These are phyloP conservation scores for Thamnophis elegans DNA, from an alignment of 2,797 vertebrate species.

Conservation along the genomic window DNA sequence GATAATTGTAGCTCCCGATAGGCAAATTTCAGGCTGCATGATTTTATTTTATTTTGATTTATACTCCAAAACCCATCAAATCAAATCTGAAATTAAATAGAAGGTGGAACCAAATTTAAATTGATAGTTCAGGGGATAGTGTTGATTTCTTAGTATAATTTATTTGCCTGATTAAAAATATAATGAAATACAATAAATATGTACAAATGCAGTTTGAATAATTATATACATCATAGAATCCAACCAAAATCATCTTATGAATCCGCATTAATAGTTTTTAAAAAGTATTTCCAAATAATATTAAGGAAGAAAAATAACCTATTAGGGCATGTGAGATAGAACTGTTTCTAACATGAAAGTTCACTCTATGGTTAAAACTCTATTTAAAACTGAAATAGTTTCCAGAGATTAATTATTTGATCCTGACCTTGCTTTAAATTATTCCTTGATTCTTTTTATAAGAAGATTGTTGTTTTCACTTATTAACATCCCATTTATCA, in stretches of 20 bases:
- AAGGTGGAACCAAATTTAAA: neutral
- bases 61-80: neutral
- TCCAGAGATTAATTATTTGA: neutral
- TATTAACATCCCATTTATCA: constrained; percentile 44
- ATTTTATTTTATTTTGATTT: neutral
- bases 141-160: neutral
- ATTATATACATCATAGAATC: neutral
- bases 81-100: neutral
- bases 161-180: neutral
- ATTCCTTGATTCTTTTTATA: constrained; percentile 67
- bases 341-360: neutral
- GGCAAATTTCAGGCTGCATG: neutral
- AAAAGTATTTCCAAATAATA: neutral
- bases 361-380: neutral
- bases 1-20: neutral
- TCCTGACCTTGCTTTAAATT: neutral
- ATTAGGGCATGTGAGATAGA: neutral
- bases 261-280: neutral
- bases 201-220: neutral
- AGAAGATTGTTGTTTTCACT: constrained; percentile 62
- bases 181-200: neutral
- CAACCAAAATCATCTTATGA: neutral
- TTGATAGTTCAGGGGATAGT: neutral
- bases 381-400: neutral
- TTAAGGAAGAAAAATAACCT: neutral